These are phyloP conservation scores for Calephelis perditalis DNA, from an alignment of 2,888 invertebrate species.

Conservation along the genomic window DNA sequence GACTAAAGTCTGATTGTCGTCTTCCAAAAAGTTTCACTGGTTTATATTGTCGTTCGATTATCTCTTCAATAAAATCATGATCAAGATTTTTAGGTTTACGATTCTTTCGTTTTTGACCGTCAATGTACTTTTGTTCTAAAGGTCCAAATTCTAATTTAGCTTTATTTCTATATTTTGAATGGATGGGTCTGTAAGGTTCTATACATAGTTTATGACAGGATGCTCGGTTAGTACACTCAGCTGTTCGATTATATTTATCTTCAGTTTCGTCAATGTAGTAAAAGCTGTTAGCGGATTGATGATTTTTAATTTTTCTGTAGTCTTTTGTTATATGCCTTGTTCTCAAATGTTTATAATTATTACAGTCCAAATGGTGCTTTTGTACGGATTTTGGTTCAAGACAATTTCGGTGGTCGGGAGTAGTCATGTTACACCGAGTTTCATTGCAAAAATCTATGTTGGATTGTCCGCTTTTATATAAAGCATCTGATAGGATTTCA, in stretches of 20 bases:
- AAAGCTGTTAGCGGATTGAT: conserved; percentile 42
- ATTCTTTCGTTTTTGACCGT: conserved; percentile 24
- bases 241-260: conserved; percentile 23
- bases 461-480: conserved; percentile 33
- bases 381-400: conserved; percentile 2
- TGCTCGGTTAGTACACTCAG: conserved; percentile 30
- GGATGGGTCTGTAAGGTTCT: conserved; percentile 27
- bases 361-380: neutral
- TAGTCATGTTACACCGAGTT: conserved; percentile 24
- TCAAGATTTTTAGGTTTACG: conserved; percentile 32
- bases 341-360: neutral
- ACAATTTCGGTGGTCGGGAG: neutral
- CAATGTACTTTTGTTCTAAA: conserved; percentile 31
- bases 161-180: conserved; percentile 34
- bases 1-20: conserved; percentile 52
- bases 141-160: conserved; percentile 31
- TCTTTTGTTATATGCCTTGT: neutral
- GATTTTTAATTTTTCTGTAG: neutral
- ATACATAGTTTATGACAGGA: conserved; percentile 30
- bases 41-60: conserved; percentile 58
- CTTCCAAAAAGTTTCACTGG: conserved; percentile 55
- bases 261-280: conserved; percentile 33
- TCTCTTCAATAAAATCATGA: conserved; percentile 57
- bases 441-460: conserved; percentile 20
- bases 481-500: conserved; percentile 35